These are phyloP conservation scores for Glandiceps talaboti DNA, from an alignment of 53 echinoderm and acorn worm genomes.

Conservation along the genomic window DNA sequence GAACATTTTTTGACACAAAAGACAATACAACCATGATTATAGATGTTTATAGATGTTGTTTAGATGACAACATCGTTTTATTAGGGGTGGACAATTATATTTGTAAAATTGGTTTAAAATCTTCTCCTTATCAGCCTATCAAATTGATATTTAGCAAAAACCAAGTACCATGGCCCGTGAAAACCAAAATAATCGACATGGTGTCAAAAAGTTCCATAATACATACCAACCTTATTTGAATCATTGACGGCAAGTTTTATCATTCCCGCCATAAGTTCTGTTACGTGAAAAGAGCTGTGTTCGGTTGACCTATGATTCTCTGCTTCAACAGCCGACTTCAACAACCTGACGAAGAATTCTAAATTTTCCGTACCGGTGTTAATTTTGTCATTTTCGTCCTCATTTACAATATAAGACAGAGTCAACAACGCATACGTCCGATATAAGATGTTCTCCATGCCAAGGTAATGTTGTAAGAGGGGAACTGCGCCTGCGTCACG, in stretches of 20 bases:
- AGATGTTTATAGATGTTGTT: no score
- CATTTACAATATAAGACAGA: conserved; percentile 44
- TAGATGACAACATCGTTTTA: no score
- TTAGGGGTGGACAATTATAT: no score
- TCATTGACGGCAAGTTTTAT: conserved; percentile 33
- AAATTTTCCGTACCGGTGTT: conserved; percentile 28
- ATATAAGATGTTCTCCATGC: not conserved
- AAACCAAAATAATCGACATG: no score
- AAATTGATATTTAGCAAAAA: no score
- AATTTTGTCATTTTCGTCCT: conserved; percentile 46
- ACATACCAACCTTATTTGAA: conserved; percentile 41
- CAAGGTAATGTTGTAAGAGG: not conserved
- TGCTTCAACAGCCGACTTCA: conserved; percentile 24
- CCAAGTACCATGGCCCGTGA: no score
- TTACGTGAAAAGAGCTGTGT: conserved; percentile 38
- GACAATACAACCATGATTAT: no score
- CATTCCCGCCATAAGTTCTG: conserved; percentile 34
- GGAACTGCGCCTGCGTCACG: not conserved
- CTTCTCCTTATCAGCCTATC: no score
- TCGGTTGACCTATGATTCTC: conserved; percentile 25
- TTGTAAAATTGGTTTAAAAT: no score
- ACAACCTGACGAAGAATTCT: conserved; percentile 21
- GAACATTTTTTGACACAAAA: no score
- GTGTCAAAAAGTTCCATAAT: no score
- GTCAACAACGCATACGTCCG: conserved; percentile 19